Evolutionary conservation across 2,797 vertebrate species (phyloP), one percentile per base, ranked within the genome.

Genomic region (Echeneis naucrates): DNA sequence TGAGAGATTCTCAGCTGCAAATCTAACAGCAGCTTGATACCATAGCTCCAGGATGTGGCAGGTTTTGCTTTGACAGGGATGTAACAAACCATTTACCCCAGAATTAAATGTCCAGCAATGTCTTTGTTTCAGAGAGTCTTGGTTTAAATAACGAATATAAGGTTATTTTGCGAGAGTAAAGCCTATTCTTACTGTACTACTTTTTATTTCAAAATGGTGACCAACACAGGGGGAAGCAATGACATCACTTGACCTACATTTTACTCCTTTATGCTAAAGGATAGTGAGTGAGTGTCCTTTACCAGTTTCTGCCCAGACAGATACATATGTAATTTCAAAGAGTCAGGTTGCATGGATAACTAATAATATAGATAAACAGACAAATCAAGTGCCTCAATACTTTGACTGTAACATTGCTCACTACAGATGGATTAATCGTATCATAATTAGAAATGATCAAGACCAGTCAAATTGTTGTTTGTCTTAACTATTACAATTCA

Each of bases 191-290:
- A 6, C 30, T 21, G 30, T 27, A 30, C 16, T 68, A 59, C 30
- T 75, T 61, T 56, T 6, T 11, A 53, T 37, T 67, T 61, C 78
- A 90, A 90, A 92, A 91, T 89, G 86, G 86, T 73, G 74, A 77
- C 66, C 76, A 58, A 33, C 83, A 81, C 88, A 88, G 80, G 80
- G 64, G 69, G 73, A 42, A 42, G 68, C 59, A 72, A 85, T 86
- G 78, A 88, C 77, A 83, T 91, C 80, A 78, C 78, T 76, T 88
- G 89, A 92, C 88, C 91, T 88, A 92, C 77, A 88, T 91, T 88
- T 87, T 75, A 81, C 55, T 68, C 61, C 24, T 23, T 83, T 77
- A 82, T 87, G 85, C 77, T 72, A 89, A 74, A 68, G 62, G 45
- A 53, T 63, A 68, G 87, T 48, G 76, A 68, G 87, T 48, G 76